These are phyloP conservation scores for Eristalis arbustorum DNA, from an alignment of 2,888 invertebrate species.

Conservation along the genomic window DNA sequence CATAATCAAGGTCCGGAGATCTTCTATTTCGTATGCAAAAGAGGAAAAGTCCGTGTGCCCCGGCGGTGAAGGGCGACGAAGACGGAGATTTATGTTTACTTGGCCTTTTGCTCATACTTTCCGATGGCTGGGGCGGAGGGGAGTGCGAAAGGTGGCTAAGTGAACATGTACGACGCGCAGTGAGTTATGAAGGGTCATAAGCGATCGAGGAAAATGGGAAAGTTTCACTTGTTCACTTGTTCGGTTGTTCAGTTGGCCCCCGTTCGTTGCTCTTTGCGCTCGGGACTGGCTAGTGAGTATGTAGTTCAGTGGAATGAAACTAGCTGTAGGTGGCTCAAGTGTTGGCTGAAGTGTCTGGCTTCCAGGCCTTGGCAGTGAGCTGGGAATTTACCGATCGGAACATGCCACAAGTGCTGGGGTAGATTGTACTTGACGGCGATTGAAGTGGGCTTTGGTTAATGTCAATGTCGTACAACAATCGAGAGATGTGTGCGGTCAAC, in stretches of 20 bases:
- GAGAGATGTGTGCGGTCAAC: background rate
- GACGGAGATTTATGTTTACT: conserved; percentile 31
- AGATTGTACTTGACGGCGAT: background rate
- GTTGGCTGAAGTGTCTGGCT: background rate
- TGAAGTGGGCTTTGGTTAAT: background rate
- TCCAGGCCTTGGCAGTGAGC: background rate
- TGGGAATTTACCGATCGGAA: background rate
- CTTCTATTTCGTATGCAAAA: conserved; percentile 65
- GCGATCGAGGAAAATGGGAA: conserved; percentile 6
- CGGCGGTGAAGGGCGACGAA: conserved; percentile 41
- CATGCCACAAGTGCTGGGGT: background rate
- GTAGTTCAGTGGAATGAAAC: background rate
- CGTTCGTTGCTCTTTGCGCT: conserved; percentile 24
- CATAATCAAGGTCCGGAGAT: conserved; percentile 37
- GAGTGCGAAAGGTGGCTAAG: background rate
- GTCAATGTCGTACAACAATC: background rate
- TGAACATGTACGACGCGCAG: conserved; percentile 8
- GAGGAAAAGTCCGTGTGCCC: conserved; percentile 49
- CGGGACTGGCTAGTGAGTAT: background rate
- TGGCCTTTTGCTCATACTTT: background rate
- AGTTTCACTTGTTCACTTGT: conserved; percentile 39
- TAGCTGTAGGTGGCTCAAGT: background rate
- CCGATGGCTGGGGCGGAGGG: background rate
- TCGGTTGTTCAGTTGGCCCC: background rate
- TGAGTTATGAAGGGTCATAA: conserved; percentile 25